Conservation (phyloP, 2,113 vertebrate genomes). For the Ceyx margarethae region DNA sequence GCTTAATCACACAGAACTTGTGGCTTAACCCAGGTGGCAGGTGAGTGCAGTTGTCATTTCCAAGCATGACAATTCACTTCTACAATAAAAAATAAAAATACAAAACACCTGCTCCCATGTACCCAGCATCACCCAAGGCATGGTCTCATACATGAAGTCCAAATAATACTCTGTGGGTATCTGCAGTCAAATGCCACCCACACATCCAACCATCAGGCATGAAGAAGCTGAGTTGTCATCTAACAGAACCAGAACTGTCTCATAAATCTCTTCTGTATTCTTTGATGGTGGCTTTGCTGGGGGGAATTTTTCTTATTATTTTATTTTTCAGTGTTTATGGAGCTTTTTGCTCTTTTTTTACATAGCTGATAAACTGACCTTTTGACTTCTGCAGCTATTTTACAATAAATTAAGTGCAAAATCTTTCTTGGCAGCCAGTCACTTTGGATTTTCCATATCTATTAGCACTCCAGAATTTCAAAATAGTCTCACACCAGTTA, state of each 20-base stretch:
- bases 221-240: not conserved
- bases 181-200: not conserved
- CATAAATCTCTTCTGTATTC: not conserved
- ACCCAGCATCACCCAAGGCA: not conserved
- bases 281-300: not conserved
- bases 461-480: not conserved
- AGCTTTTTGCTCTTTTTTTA: not conserved
- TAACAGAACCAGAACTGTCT: not conserved
- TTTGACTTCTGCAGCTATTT: not conserved
- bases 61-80: not conserved
- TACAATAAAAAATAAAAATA: not conserved
- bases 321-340: not conserved
- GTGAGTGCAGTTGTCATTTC: not conserved
- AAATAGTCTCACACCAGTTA: not conserved
- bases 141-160: not conserved
- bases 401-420: conserved; percentile 29
- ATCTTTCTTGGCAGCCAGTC: not conserved
- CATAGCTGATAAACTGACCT: not conserved
- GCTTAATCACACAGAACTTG: rapidly evolving
- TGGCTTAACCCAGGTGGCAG: not conserved
- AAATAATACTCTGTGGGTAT: not conserved
- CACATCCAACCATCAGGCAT: not conserved
- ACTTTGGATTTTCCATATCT: not conserved
- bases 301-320: not conserved
- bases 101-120: not conserved